Conservation (phyloP, 2,797 vertebrate species). For the Halcyon leucocephala region DNA sequence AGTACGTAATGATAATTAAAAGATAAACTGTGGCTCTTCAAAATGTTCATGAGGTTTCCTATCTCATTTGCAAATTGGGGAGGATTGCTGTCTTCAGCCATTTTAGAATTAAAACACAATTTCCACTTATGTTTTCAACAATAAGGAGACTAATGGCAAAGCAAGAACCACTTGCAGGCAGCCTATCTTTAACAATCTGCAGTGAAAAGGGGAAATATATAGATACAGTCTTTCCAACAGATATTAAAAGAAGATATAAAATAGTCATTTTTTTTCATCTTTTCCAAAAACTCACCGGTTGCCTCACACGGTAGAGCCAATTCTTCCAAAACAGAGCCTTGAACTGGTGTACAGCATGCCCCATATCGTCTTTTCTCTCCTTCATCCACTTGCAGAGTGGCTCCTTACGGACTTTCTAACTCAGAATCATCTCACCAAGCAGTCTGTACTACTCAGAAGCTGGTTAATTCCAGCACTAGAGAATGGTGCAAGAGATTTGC, state of each 20-base stretch:
- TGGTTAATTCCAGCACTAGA: conserved; percentile 23
- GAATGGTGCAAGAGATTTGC: conserved; percentile 25
- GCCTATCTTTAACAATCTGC: neutral
- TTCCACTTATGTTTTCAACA: neutral
- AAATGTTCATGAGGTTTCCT: neutral
- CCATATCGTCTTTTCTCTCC: conserved; percentile 45
- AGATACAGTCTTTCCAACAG: neutral
- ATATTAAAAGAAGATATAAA: neutral
- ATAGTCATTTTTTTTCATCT: neutral
- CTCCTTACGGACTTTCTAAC: neutral
- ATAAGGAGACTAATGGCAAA: neutral
- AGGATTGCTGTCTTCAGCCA: neutral
- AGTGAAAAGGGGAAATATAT: neutral
- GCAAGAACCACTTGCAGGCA: neutral
- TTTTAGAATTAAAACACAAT: neutral
- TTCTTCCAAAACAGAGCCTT: conserved; percentile 80
- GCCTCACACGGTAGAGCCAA: conserved; percentile 76
- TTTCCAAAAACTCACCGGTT: conserved; percentile 73
- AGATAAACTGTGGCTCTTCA: neutral
- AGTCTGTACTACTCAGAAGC: neutral
- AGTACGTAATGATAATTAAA: neutral
- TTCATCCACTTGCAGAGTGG: neutral
- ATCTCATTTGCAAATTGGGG: neutral
- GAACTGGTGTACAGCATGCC: conserved; percentile 51
- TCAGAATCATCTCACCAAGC: neutral